phyloP scores from a whole-genome alignment of 2,797 vertebrate species.

The Xiphorhynchus erythropygius region DNA sequence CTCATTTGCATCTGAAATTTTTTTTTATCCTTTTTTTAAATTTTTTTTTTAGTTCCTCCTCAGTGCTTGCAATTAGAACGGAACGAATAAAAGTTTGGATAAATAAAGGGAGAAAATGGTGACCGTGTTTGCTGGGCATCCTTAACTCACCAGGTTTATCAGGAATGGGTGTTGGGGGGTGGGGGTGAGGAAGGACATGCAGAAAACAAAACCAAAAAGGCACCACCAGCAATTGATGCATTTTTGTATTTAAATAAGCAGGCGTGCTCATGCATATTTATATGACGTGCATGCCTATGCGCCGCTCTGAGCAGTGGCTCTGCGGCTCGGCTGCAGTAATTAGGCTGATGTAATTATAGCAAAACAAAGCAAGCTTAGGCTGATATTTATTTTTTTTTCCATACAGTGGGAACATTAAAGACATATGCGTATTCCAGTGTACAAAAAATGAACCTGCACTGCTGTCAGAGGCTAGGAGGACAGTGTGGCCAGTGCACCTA shows the following conservation, averaged over 20 bases:
- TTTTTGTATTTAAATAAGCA: constrained; percentile 76
- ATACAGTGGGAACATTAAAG: constrained; percentile 75
- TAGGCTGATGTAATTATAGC: constrained; percentile 76
- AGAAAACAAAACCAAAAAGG: constrained; percentile 47
- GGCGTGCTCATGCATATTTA: constrained; percentile 76
- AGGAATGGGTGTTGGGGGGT: background rate
- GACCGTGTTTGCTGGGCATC: background rate
- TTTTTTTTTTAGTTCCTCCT: background rate
- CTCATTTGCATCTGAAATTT: constrained; percentile 16
- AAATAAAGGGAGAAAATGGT: constrained; percentile 37
- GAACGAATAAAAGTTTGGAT: background rate
- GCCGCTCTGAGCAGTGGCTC: constrained; percentile 63
- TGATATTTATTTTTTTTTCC: background rate
- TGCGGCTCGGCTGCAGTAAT: constrained; percentile 70
- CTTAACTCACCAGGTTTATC: constrained; percentile 38
- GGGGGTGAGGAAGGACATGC: constrained; percentile 16
- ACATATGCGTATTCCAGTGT: constrained; percentile 69
- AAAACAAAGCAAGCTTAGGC: constrained; percentile 65
- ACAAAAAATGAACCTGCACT: constrained; percentile 77
- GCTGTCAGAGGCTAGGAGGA: constrained; percentile 75
- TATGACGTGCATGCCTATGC: constrained; percentile 60
- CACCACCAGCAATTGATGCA: constrained; percentile 63
- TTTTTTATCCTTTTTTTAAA: background rate
- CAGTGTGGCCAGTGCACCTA: constrained; percentile 82
- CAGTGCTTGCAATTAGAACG: background rate